These are phyloP conservation scores for Synanthedon andrenaeformis DNA, from an alignment of 2,888 invertebrate genomes.

Conservation along the genomic window DNA sequence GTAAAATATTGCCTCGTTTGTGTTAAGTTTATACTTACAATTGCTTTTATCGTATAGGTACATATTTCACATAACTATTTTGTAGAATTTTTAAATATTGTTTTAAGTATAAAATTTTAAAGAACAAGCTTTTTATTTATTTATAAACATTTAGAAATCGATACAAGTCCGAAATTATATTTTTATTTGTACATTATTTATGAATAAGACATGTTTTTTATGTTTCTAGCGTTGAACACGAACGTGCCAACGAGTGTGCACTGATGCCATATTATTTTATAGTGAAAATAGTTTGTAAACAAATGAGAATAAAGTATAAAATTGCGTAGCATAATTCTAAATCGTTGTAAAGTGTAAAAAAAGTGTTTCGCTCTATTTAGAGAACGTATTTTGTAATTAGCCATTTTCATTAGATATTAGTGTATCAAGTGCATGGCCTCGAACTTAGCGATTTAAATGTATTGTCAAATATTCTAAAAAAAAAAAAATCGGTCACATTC, in stretches of 20 bases:
- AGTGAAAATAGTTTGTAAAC: neutral
- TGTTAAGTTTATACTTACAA: no score
- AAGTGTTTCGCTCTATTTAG: constrained; percentile 14
- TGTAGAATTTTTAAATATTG: no score
- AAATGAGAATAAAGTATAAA: constrained; percentile 1
- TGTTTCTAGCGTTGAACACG: neutral
- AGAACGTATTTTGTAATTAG: neutral
- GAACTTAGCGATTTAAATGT: neutral
- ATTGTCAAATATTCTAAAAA: neutral
- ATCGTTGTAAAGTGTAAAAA: constrained; percentile 60
- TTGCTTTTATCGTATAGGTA: no score
- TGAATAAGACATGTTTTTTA: no score
- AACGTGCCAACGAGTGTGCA: neutral
- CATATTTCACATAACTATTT: no score
- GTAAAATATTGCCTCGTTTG: no score
- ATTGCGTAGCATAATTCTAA: constrained; percentile 67
- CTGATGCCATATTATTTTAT: neutral
- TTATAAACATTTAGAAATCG: no score
- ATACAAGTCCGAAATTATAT: no score
- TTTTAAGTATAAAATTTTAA: no score
- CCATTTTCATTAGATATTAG: neutral
- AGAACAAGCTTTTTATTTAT: no score
- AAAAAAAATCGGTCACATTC: neutral
- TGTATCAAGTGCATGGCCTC: neutral
- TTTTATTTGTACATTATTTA: no score